Conservation (phyloP, 1,140 invertebrate genomes). For the Melitaea cinxia region DNA sequence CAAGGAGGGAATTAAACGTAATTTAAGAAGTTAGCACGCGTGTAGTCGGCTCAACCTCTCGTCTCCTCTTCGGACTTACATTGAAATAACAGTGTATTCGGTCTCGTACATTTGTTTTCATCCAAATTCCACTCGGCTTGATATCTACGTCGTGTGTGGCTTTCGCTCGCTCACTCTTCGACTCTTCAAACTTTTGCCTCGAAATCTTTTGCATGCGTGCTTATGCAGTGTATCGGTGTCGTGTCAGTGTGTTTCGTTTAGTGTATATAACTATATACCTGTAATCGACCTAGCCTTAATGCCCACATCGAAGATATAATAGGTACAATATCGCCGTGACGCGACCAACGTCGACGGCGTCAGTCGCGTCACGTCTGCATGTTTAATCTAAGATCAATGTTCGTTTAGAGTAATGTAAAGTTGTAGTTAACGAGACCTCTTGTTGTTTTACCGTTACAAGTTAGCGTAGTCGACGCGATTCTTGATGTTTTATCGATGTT, state of each 20-base stretch:
- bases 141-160: constrained; percentile 42
- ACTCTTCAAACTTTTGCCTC: constrained; percentile 69
- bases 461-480: constrained; percentile 61
- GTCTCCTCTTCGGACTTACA: constrained; percentile 59
- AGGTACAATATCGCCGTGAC: constrained; percentile 61
- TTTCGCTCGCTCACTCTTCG: constrained; percentile 51
- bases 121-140: constrained; percentile 76
- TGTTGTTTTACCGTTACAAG: constrained; percentile 67
- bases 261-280: constrained; percentile 68
- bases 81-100: constrained; percentile 79
- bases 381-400: constrained; percentile 69
- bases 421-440: constrained; percentile 58
- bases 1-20: constrained; percentile 48
- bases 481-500: constrained; percentile 71
- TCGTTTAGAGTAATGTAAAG: constrained; percentile 69
- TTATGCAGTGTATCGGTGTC: constrained; percentile 70
- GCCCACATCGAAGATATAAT: constrained; percentile 76
- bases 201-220: constrained; percentile 80
- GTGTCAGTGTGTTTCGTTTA: constrained; percentile 70
- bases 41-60: constrained; percentile 51
- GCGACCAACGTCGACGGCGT: constrained; percentile 20
- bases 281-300: constrained; percentile 76
- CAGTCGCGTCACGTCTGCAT: constrained; percentile 61
- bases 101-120: constrained; percentile 69
- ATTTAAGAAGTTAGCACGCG: constrained; percentile 68